phyloP scores from a whole-genome alignment of 2,888 invertebrate species.

The Catocala nupta region DNA sequence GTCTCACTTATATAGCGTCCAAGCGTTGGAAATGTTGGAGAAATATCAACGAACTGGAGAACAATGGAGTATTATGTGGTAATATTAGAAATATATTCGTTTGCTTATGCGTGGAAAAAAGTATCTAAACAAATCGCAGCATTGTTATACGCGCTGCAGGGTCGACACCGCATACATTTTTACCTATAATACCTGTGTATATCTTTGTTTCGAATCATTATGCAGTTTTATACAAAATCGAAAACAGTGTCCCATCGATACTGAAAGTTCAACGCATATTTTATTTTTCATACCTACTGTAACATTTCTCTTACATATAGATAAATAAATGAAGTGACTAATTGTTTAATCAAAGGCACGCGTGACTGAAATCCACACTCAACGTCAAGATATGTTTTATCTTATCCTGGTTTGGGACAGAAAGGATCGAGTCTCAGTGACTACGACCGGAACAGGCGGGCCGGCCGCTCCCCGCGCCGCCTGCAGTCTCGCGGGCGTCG shows the following conservation, averaged over 20 bases:
- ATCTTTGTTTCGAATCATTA: conserved; percentile 42
- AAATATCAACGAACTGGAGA: conserved; percentile 83
- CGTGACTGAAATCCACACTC: conserved; percentile 65
- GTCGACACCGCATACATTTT: conserved; percentile 70
- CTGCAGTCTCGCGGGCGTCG: conserved; percentile 35
- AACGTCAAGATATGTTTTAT: conserved; percentile 79
- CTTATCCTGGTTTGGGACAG: conserved; percentile 82
- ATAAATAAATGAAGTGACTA: conserved; percentile 35
- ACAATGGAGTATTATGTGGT: conserved; percentile 87
- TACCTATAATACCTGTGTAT: conserved; percentile 49
- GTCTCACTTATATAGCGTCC: conserved; percentile 79
- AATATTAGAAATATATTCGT: conserved; percentile 86
- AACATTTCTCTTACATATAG: conserved; percentile 1
- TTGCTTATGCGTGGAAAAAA: conserved; percentile 83
- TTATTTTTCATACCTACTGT: not conserved
- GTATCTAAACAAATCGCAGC: conserved; percentile 85
- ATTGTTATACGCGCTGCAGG: conserved; percentile 78
- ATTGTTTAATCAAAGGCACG: conserved; percentile 58
- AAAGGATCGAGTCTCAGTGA: conserved; percentile 71
- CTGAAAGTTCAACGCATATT: not conserved
- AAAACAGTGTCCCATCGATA: conserved; percentile 25
- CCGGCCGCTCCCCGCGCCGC: conserved; percentile 51
- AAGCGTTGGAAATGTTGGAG: conserved; percentile 80
- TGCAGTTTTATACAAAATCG: conserved; percentile 48
- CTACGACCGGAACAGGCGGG: conserved; percentile 62